Base-by-base conservation (phyloP, 2,888 invertebrate genomes). In the Ectobius pallidus region DNA sequence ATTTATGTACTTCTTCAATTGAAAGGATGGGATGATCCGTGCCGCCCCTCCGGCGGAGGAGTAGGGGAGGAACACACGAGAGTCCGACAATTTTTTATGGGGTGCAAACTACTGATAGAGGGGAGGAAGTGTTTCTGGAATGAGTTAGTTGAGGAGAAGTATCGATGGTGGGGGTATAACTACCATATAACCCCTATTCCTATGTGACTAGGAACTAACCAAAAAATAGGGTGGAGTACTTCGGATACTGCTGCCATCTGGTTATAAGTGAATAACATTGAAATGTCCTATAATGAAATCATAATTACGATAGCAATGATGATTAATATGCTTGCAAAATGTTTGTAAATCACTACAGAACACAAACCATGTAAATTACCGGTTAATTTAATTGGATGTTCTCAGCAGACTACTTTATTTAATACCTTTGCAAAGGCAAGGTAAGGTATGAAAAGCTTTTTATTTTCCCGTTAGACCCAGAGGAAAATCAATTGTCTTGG, bases 201-300 rank as follows among this genome's bases (percentile, higher is more conserved):
- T 27, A 27, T 14, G 14, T 9, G 27, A 27, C 27, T 30, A 16
- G 18, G 25, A 14, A 20, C 11, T 52, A 52, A 52, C 52, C 22
- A 25, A 58, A 58, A 58, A 46, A 46, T 14, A 52, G 22, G 22
- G 16, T 58, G 58, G 32, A 65, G 58, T 44, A 42, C 68, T 49
- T 72, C 67, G 68, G 67, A 72, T 49, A 34, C 30, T 72, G 72
- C 72, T 72, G 72, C 72, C 69, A 72, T 69, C 72, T 72, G 32
- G 67, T 34, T 22, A 16, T 49, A 46, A 32, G 62, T 49, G 16
- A 20, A 20, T 46, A 32, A n/a, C 42, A 70, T 34, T 42, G n/a
- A n/a, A 44, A 22, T 62, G 27, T 69, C 42, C 42, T n/a, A n/a
- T n/a, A n/a, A n/a, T n/a, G n/a, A n/a, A n/a, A n/a, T n/a, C n/a